Evolutionary conservation across 1,140 invertebrate species (phyloP), one percentile per base, ranked within the genome.

Genomic region (Leptopilina boulardi): DNA sequence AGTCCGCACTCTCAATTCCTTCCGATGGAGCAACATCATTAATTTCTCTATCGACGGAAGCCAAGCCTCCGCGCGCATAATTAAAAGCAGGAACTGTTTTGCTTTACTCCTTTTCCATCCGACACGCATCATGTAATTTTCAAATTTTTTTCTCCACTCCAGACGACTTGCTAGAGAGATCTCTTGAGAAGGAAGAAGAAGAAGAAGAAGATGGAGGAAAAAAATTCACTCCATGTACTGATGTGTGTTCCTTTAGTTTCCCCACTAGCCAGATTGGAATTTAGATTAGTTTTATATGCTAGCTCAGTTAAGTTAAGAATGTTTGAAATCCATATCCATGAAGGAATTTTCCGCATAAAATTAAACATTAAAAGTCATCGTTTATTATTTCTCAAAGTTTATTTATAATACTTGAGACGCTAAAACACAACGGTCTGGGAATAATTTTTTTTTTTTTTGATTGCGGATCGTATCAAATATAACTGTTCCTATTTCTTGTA

Each of bases 1-100:
- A 86, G 76, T 85, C 82, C 84, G 56, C 56, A 66, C 56, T 66
- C 56, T 66, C 56, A 66, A 66, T 66, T 66, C 56, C 56, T 66
- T 66, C 56, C 56, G 56, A 66, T 1, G n/a, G 19, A 66, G 56
- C 56, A 66, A 9, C 56, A 66, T 66, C 56, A 66, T 66, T 66
- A 66, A 66, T 66, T 66, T 66, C 56, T 26, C 23, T 26, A 66
- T 66, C 23, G 56, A 66, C 23, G 56, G 56, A 23, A 66, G 56
- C 23, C 56, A 13, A 66, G 56, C 23, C 56, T 66, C 23, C 23
- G 30, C 30, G 30, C 30, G 56, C 56, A 26, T 66, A 66, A 66
- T 66, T 66, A 66, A 66, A 66, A 66, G 56, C 56, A 66, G 56
- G 21, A 66, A 66, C 56, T 66, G 23, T 66, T 66, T 66, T 23